Base-by-base conservation (phyloP, 2,113 vertebrate species). In the Drymodes brunneopygia region DNA sequence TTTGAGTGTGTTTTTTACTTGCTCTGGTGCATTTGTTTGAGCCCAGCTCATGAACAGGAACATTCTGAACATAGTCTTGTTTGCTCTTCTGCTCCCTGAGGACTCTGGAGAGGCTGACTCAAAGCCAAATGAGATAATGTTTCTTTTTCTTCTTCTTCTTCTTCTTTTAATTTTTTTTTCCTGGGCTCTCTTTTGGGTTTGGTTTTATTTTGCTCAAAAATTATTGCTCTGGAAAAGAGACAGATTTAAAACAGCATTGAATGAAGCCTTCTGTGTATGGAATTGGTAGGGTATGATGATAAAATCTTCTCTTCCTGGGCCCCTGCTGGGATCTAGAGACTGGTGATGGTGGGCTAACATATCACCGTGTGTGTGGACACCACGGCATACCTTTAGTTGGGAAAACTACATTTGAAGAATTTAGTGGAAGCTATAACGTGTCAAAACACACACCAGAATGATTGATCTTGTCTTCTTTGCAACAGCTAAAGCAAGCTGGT, bases 111-210 rank as follows among this genome's bases (percentile, higher is more conserved):
- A 77, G 38, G 60, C 86, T 97, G 91, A 97, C 81, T 98, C 86
- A 97, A 96, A 95, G 80, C 40, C 66, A 87, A 96, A 33, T 94
- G 95, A 98, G 95, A 95, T 97, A 95, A 97, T 98, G 42, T 73
- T 93, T 69, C 22, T 73, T 50, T 2, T 18, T 36, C 3, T 6
- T 9, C 6, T 16, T 40, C 27, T 11, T 16, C 20, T 25, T 11
- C 1, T 7, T 16, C 8, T 3, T 11, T 5, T 47, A 6, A 38
- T 33, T 11, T 40, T 42, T 10, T 7, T 31, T 2, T 2, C 7
- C 15, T 51, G 11, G 5, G 11, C 16, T 95, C 12, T 82, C 28
- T 78, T 90, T 66, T 86, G 72, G 17, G 33, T 82, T 94, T 80
- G 28, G 35, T 48, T 91, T 83, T 56, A 27, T 84, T 92, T 94